phyloP scores from a whole-genome alignment of 2,888 invertebrate species.

The Drosophila recens region DNA sequence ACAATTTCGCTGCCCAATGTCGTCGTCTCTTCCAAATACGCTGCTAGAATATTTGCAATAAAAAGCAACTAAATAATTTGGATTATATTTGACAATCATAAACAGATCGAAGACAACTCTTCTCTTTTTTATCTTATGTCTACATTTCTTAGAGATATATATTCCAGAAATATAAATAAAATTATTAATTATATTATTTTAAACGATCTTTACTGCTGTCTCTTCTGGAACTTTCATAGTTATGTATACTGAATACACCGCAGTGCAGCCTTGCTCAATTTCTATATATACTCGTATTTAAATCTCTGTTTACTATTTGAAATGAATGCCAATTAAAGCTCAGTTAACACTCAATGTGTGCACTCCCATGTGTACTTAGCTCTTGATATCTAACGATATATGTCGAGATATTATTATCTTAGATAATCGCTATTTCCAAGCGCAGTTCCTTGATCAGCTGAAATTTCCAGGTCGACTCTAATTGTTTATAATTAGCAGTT shows the following conservation, averaged over 20 bases:
- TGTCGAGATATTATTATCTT: slow-evolving; percentile 12
- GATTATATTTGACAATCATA: background rate
- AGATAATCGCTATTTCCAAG: slow-evolving; percentile 24
- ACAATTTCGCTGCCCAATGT: slow-evolving; percentile 16
- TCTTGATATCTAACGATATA: slow-evolving; percentile 19
- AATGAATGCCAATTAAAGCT: slow-evolving; percentile 18
- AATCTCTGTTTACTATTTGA: slow-evolving; percentile 12
- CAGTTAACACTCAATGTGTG: slow-evolving; percentile 20
- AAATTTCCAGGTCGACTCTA: slow-evolving; percentile 21
- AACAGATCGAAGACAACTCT: background rate
- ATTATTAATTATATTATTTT: background rate
- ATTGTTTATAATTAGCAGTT: slow-evolving; percentile 52
- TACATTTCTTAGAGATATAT: background rate
- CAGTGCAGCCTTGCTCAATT: slow-evolving; percentile 1
- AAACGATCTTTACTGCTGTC: background rate
- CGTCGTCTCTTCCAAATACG: slow-evolving; percentile 35
- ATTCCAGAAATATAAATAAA: background rate
- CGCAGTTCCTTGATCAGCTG: slow-evolving; percentile 24
- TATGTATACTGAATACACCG: background rate
- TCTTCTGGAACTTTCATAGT: slow-evolving; percentile 5
- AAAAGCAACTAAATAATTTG: background rate
- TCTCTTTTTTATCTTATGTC: background rate
- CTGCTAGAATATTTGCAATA: slow-evolving; percentile 39
- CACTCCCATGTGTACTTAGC: slow-evolving; percentile 6
- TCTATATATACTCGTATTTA: slow-evolving; percentile 2